Conservation (phyloP, 2,888 invertebrate genomes). For the Morpho achilles region DNA sequence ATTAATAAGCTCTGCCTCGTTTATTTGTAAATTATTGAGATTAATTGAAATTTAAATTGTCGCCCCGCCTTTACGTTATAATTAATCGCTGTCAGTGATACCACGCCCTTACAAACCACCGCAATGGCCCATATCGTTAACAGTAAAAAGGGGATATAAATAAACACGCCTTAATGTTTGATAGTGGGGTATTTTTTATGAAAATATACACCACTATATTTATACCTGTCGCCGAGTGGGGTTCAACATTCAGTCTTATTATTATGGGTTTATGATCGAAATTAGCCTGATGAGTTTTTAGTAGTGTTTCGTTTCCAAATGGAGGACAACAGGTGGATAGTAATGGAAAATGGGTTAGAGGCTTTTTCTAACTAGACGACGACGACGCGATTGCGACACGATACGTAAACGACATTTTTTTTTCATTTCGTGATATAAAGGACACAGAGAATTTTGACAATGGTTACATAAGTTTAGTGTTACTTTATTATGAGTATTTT, state of each 20-base stretch:
- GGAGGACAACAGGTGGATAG: slow-evolving; percentile 16
- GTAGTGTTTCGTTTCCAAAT: slow-evolving; percentile 12
- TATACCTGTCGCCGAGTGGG: slow-evolving; percentile 8
- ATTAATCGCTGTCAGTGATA: slow-evolving; percentile 23
- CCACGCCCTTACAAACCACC: slow-evolving; percentile 24
- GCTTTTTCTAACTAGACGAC: neutral
- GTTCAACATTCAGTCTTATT: slow-evolving; percentile 13
- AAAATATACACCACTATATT: slow-evolving; percentile 22
- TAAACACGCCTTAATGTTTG: slow-evolving; percentile 37
- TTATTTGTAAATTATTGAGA: no score
- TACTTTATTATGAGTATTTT: no score
- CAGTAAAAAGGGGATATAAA: slow-evolving; percentile 40
- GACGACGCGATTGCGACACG: neutral
- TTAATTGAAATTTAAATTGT: no score
- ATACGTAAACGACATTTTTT: neutral
- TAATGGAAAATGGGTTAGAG: slow-evolving; percentile 11
- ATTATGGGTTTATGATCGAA: neutral
- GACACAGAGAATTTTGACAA: no score
- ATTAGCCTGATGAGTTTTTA: neutral
- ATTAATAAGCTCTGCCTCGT: no score
- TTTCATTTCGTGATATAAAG: no score
- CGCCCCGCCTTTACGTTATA: neutral
- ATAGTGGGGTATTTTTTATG: slow-evolving; percentile 28
- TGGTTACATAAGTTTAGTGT: no score
- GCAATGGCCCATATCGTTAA: slow-evolving; percentile 34